phyloP scores from a whole-genome alignment of 92 coral and sea anemone species.

The Porites lobata region DNA sequence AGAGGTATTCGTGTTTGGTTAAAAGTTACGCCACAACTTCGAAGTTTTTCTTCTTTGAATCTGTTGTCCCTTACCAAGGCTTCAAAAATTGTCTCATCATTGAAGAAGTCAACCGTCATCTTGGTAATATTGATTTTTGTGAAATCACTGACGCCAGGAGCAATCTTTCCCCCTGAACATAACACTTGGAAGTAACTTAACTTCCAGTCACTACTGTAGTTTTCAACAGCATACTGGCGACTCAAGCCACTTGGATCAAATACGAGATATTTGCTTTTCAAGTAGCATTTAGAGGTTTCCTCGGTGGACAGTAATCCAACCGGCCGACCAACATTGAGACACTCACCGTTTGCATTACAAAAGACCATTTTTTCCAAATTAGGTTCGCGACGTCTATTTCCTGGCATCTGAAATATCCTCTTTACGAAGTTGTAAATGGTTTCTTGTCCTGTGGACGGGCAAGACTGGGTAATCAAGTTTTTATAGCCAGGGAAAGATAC shows the following conservation, averaged over 20 bases:
- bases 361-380: background rate
- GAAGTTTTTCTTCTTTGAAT: background rate
- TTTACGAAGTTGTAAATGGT: background rate
- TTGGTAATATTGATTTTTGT: background rate
- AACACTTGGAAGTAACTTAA: background rate
- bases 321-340: background rate
- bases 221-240: background rate
- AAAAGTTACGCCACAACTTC: background rate
- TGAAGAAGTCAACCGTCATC: background rate
- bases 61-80: background rate
- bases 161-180: no score
- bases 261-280: no score
- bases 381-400: no score
- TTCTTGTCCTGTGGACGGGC: background rate
- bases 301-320: background rate
- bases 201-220: background rate
- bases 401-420: background rate
- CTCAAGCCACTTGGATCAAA: background rate
- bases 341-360: background rate
- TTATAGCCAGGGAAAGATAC: no score
- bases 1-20: background rate
- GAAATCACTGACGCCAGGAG: background rate
- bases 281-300: background rate
- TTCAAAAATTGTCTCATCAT: background rate
- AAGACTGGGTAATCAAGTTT: no score